These are phyloP conservation scores for Gnatocerus cornutus DNA, from an alignment of 2,888 invertebrate species.

Conservation along the genomic window DNA sequence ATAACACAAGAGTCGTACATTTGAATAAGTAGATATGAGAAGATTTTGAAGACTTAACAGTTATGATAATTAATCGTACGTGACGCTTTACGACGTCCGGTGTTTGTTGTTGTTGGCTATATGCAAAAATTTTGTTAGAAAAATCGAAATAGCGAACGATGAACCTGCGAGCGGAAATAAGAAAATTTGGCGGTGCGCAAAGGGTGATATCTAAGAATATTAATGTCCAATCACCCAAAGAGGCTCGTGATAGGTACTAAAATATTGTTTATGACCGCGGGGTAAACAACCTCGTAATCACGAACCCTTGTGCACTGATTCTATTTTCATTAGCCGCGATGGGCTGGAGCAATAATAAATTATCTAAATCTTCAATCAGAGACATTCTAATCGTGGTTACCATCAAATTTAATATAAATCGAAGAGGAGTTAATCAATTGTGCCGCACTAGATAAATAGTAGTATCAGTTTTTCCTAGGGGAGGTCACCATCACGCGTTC, in stretches of 20 bases:
- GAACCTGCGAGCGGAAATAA: constrained; percentile 12
- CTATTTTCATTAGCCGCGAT: neutral
- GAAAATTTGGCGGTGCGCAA: neutral
- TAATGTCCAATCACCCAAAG: constrained; percentile 17
- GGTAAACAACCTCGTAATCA: constrained; percentile 37
- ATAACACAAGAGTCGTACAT: neutral
- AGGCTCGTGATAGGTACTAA: constrained; percentile 27
- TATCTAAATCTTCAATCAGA: constrained; percentile 6
- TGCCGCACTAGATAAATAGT: constrained; percentile 9
- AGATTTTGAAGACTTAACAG: neutral
- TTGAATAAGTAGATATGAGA: neutral
- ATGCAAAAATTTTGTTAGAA: constrained; percentile 15
- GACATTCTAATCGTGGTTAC: neutral
- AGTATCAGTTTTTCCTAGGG: constrained; percentile 5
- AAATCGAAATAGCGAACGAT: constrained; percentile 15
- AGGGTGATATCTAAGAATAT: constrained; percentile 3
- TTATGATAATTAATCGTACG: constrained; percentile 15
- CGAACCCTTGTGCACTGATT: neutral
- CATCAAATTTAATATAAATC: constrained; percentile 27
- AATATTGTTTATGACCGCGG: constrained; percentile 23
- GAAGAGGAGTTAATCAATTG: constrained; percentile 12
- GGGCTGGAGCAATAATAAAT: constrained; percentile 12
- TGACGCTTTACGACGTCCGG: constrained; percentile 20
- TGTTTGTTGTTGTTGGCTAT: constrained; percentile 15
- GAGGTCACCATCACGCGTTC: constrained; percentile 23